phyloP scores from a whole-genome alignment of 2,888 invertebrate species.

The Campopleginae sp. region DNA sequence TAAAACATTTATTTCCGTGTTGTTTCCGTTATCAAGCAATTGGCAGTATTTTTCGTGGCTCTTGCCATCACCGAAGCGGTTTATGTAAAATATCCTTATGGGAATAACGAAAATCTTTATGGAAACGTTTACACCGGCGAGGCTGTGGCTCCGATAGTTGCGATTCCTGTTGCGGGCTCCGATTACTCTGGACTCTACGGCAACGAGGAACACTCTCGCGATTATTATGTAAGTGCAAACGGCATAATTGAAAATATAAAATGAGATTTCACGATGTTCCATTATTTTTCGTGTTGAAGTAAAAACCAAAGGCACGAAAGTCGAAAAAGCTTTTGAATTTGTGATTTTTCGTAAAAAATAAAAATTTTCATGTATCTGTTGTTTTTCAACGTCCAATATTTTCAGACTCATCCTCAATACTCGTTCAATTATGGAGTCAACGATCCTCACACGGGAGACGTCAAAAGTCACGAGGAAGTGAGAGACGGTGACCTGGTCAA shows the following conservation, averaged over 20 bases:
- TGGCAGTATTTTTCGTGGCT: slow-evolving; percentile 66
- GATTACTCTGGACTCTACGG: slow-evolving; percentile 67
- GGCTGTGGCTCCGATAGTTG: slow-evolving; percentile 50
- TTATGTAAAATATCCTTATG: slow-evolving; percentile 68
- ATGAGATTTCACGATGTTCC: background rate
- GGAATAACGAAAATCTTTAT: slow-evolving; percentile 55
- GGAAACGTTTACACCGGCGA: slow-evolving; percentile 55
- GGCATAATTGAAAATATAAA: background rate
- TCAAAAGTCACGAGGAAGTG: slow-evolving; percentile 78
- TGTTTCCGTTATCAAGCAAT: slow-evolving; percentile 53
- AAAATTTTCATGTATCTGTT: background rate
- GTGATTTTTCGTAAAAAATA: background rate
- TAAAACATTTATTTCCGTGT: background rate
- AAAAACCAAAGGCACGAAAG: background rate
- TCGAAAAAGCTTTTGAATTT: background rate
- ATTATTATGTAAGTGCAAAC: slow-evolving; percentile 73
- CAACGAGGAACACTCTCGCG: slow-evolving; percentile 70
- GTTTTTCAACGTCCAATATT: slow-evolving; percentile 9
- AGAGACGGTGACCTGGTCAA: slow-evolving; percentile 79
- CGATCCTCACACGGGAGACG: slow-evolving; percentile 79
- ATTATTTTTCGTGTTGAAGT: background rate
- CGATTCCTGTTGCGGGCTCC: slow-evolving; percentile 59
- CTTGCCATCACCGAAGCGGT: slow-evolving; percentile 71
- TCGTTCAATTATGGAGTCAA: slow-evolving; percentile 79
- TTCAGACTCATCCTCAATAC: slow-evolving; percentile 78